These are phyloP conservation scores for Drosophila eugracilis DNA, from an alignment of 1,140 invertebrate genomes.

Conservation along the genomic window DNA sequence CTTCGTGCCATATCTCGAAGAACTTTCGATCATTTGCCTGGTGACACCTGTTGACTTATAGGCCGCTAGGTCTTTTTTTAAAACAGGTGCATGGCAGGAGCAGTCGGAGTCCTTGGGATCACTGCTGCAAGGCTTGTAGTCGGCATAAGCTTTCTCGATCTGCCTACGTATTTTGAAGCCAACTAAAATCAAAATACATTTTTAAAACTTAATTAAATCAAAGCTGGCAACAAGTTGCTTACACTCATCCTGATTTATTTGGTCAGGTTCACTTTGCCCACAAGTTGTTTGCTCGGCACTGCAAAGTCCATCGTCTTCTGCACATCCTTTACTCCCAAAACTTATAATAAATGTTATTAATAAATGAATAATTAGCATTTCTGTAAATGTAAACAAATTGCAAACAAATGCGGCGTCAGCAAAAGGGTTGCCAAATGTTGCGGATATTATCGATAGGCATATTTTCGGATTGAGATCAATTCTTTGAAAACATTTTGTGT, in stretches of 20 bases:
- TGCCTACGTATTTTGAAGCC: constrained; percentile 48
- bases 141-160: constrained; percentile 68
- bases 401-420: neutral
- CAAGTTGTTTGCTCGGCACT: constrained; percentile 1
- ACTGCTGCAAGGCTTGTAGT: constrained; percentile 47
- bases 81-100: constrained; percentile 88
- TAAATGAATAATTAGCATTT: constrained; percentile 47
- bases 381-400: constrained; percentile 39
- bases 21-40: constrained; percentile 88
- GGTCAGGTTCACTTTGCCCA: neutral
- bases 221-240: constrained; percentile 24
- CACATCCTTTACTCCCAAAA: constrained; percentile 7
- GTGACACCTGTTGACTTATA: constrained; percentile 89
- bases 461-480: too few relatives aligned
- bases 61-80: constrained; percentile 89
- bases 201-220: neutral
- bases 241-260: constrained; percentile 21
- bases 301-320: constrained; percentile 13
- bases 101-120: constrained; percentile 85
- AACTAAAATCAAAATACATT: neutral
- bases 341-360: constrained; percentile 34
- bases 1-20: constrained; percentile 87
- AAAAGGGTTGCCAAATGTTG: constrained; percentile 3
- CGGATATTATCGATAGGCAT: constrained; percentile 5
- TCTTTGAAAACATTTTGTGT: too few relatives aligned